phyloP scores from a whole-genome alignment of 2,113 vertebrate species.

The Candoia aspera region DNA sequence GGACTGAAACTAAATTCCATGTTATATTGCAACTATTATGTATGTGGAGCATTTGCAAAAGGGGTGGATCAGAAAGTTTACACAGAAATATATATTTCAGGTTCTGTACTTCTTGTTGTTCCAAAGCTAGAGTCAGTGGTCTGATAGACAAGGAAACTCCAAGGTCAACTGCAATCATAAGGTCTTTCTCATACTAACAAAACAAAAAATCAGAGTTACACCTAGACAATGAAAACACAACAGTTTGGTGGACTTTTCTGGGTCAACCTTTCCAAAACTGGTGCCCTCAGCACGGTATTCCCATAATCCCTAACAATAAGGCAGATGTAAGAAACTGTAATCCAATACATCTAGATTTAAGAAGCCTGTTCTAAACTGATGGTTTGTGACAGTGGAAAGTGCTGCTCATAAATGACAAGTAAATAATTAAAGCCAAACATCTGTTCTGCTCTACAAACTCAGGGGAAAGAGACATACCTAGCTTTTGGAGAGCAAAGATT shows the following conservation, averaged over 20 bases:
- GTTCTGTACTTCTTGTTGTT: too few relatives aligned
- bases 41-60: too few relatives aligned
- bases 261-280: neutral
- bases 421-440: constrained; percentile 74
- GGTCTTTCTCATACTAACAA: neutral
- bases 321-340: neutral
- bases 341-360: neutral
- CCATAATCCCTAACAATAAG: neutral
- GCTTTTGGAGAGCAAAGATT: constrained; percentile 62
- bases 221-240: constrained; percentile 39
- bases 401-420: constrained; percentile 60
- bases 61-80: too few relatives aligned
- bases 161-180: neutral
- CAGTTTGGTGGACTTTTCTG: constrained; percentile 50
- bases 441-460: constrained; percentile 53
- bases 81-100: too few relatives aligned
- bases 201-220: constrained; percentile 5
- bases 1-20: too few relatives aligned
- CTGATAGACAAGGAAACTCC: constrained; percentile 30
- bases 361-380: neutral
- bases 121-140: neutral
- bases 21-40: too few relatives aligned
- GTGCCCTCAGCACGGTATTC: neutral
- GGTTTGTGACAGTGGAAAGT: constrained; percentile 51
- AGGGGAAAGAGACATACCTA: constrained; percentile 46